Evolutionary conservation across 2,888 invertebrate species (phyloP).

Genomic region (Nipponacmea schrenckii): DNA sequence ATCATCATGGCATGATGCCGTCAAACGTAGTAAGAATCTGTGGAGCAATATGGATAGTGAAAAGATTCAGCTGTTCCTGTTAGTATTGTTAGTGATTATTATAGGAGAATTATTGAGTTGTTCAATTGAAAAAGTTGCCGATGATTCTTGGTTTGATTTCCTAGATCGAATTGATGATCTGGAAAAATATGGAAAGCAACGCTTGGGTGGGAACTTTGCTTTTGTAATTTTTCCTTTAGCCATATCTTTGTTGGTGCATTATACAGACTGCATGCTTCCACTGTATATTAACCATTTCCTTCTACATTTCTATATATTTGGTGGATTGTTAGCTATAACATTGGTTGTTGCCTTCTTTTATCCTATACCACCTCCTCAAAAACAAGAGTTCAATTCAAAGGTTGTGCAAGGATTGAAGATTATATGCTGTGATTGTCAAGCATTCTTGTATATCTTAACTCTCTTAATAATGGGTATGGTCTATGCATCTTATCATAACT

Average conservation of each 20-base stretch:
- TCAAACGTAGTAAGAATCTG: conserved; percentile 1
- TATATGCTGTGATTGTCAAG: conserved; percentile 52
- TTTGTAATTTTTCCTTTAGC: conserved; percentile 55
- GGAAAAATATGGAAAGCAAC: conserved; percentile 62
- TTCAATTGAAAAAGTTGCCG: conserved; percentile 59
- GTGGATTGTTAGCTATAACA: conserved; percentile 47
- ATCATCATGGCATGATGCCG: not conserved
- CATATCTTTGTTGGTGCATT: conserved; percentile 52
- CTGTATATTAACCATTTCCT: conserved; percentile 54
- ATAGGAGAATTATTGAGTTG: conserved; percentile 55
- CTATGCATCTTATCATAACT: conserved; percentile 55
- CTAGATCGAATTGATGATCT: conserved; percentile 60
- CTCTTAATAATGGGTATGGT: conserved; percentile 57
- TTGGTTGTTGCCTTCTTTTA: conserved; percentile 55
- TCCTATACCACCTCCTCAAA: conserved; percentile 52
- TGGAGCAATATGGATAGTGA: conserved; percentile 35
- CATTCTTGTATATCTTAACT: conserved; percentile 50
- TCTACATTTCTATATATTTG: conserved; percentile 61
- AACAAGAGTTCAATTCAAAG: conserved; percentile 49
- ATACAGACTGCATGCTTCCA: conserved; percentile 58
- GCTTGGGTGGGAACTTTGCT: conserved; percentile 57
- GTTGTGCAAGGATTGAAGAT: conserved; percentile 49
- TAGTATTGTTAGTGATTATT: conserved; percentile 52
- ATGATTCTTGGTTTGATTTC: conserved; percentile 65
- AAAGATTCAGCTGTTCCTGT: conserved; percentile 46